Base-by-base conservation (phyloP, 2,888 invertebrate species). In the Agrochola circellaris region DNA sequence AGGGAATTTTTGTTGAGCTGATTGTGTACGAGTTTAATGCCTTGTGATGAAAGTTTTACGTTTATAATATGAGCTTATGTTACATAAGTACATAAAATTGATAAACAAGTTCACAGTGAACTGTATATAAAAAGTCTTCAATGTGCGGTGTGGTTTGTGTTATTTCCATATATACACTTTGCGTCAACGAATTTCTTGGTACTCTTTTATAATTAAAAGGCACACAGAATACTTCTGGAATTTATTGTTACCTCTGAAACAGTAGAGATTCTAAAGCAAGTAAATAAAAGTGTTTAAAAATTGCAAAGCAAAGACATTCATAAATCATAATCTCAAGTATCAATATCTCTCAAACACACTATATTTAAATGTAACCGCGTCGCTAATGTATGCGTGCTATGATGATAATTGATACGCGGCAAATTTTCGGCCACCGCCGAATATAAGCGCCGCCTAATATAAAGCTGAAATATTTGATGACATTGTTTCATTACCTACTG, bases 361-460 rank as follows among this genome's bases (percentile, higher is more conserved):
- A 86, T 51, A 86, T 77, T 82, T 77, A 78, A 85, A 82, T 85
- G 68, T 79, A 78, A 73, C 80, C 76, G 81, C 80, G 68, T 65
- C 73, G 78, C 82, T 85, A 86, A 87, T 83, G 61, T 83, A 88
- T 87, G 82, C 84, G 75, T 62, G 71, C 60, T 71, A 75, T 62
- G 78, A 81, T 73, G 81, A 87, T 89, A 89, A 89, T 89, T 89
- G 84, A 84, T 88, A 89, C 80, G 77, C 84, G 71, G 58, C 82
- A 51, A 83, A 86, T 84, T 86, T 84, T 84, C 86, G 69, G 71
- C 69, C 34, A n/a, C 42, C 48, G 26, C 81, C 30, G 54, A 83
- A 79, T 65, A 60, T 83, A 64, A 65, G 69, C 82, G 17, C n/a
- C 54, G 38, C 56, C 38, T 56, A 82, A 54, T 67, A 45, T 51